Evolutionary conservation across 2,113 vertebrate species (phyloP).

Genomic region (Fregetta grallaria): DNA sequence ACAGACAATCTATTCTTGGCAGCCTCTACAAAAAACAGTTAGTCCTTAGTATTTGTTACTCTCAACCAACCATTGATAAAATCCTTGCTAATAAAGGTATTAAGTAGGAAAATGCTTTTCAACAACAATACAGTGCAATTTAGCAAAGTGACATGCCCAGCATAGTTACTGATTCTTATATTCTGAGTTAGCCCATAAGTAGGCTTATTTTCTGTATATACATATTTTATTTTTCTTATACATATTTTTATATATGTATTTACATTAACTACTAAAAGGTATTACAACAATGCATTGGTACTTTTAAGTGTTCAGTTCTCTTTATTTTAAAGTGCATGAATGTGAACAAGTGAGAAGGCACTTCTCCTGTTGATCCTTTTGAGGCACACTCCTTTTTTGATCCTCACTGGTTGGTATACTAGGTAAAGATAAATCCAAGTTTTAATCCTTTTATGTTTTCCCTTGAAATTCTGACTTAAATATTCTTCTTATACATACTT

Average conservation of each 20-base stretch:
- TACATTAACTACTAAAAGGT: not conserved
- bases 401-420: not conserved
- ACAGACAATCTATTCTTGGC: not conserved
- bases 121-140: not conserved
- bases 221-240: not conserved
- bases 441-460: not conserved
- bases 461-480: not conserved
- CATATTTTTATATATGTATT: not conserved
- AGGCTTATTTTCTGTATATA: not conserved
- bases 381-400: not conserved
- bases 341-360: not conserved
- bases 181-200: not conserved
- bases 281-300: not conserved
- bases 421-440: not conserved
- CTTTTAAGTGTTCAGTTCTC: not conserved
- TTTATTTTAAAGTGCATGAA: not conserved
- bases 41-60: not conserved
- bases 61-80: not conserved
- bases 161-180: not conserved
- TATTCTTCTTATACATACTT: not conserved
- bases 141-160: not conserved
- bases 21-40: not conserved
- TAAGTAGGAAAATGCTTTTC: not conserved
- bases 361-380: too few species aligned
- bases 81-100: not conserved